Evolutionary conservation across 2,888 invertebrate genomes (phyloP).

Genomic region (Agrilus mali): DNA sequence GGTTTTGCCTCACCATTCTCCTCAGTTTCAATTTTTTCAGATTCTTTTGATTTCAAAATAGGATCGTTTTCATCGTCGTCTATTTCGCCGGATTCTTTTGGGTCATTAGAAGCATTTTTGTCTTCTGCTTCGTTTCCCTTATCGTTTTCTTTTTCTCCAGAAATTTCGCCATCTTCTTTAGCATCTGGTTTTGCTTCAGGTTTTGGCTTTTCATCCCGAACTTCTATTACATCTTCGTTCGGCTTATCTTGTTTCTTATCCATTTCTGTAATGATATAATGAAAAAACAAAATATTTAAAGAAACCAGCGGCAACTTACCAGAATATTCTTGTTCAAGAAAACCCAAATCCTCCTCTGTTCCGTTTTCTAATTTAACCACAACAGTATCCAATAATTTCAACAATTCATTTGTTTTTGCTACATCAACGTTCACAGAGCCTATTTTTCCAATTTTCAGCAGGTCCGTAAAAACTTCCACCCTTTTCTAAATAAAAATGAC

Average conservation of each 20-base stretch:
- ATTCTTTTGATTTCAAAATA: conserved; percentile 6
- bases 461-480: conserved; percentile 76
- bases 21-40: conserved; percentile 7
- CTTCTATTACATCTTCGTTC: conserved; percentile 14
- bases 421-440: conserved; percentile 74
- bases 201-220: conserved; percentile 23
- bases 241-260: conserved; percentile 23
- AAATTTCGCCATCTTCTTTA: conserved; percentile 13
- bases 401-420: conserved; percentile 66
- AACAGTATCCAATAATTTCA: conserved; percentile 86
- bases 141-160: conserved; percentile 17
- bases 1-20: conserved; percentile 14
- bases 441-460: conserved; percentile 61
- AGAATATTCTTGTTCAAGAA: conserved; percentile 59
- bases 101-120: conserved; percentile 1
- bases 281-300: not conserved
- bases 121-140: conserved; percentile 10
- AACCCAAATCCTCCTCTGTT: conserved; percentile 73
- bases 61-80: conserved; percentile 11
- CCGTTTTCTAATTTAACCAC: conserved; percentile 95
- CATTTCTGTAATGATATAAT: conserved; percentile 18
- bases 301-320: conserved; percentile 15
- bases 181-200: conserved; percentile 11
- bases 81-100: not conserved
- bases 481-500: conserved; percentile 50